Evolutionary conservation across 2,113 vertebrate genomes (phyloP).

Genomic region (Pachycephala philippinensis): DNA sequence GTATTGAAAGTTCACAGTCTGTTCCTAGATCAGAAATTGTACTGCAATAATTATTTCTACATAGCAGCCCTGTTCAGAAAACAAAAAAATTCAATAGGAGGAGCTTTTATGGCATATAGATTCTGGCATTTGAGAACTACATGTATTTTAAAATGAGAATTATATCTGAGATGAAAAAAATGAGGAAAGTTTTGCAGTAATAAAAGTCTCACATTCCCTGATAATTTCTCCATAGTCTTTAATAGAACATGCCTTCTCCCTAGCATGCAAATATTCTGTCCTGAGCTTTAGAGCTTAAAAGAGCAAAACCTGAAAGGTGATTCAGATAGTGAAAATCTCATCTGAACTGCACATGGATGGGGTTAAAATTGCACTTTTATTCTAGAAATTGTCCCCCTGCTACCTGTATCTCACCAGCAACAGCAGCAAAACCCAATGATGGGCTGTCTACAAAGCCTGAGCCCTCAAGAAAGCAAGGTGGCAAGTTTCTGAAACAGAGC

Average conservation of each 20-base stretch:
- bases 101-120: background rate
- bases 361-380: background rate
- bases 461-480: background rate
- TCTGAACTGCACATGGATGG: background rate
- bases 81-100: background rate
- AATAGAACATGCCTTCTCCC: background rate
- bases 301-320: background rate
- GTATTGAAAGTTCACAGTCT: background rate
- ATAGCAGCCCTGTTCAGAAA: accelerated
- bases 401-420: background rate
- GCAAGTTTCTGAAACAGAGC: background rate
- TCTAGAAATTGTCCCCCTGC: background rate
- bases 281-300: background rate
- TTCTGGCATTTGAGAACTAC: background rate
- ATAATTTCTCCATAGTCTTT: background rate
- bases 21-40: background rate
- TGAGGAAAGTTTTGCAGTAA: background rate
- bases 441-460: background rate
- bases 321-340: background rate
- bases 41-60: background rate
- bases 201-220: background rate
- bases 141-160: background rate
- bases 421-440: accelerated
- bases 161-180: background rate
- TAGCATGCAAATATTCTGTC: background rate